Base-by-base conservation (phyloP, 1,140 invertebrate genomes). In the Venturia canescens region DNA sequence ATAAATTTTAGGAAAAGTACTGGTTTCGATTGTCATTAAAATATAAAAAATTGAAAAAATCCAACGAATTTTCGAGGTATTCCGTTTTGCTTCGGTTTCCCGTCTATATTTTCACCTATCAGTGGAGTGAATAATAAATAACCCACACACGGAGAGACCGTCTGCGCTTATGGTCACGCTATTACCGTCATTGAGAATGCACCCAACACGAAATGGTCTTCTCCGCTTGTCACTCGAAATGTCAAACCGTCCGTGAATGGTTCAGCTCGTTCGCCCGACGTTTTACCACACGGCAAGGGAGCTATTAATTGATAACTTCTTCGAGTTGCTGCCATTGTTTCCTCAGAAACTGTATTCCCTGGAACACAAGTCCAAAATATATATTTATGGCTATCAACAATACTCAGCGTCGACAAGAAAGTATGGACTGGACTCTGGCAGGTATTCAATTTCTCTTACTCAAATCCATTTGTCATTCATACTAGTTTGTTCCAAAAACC, bases 201-300 rank as follows among this genome's bases (percentile, higher is more conserved):
- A 23, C 60, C 84, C 83, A 87, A 84, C 76, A 82, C 77, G 83
- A 88, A 89, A 71, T 44, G 18, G 34, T 44, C n/a, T 71, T 71
- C 11, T 21, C 60, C 60, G 82, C 90, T 90, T 92, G 91, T 92
- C 91, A 92, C 90, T 92, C 90, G 88, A 91, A 91, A 92, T 88
- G 90, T 92, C 90, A 90, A 87, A 86, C 84, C 63, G 80, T 81
- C 87, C 84, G 80, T 38, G 44, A 53, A 21, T 23, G 13, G 38
- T 74, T 26, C 71, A 23, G 71, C 48, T 26, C 21, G 60, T 63
- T 63, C 23, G 60, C 60, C 23, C 60, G 80, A 84, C 83, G 83
- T 82, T 81, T 83, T 83, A 86, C 80, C 86, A 82, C 86, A 77
- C 78, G 83, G 84, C 83, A 13, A 11, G 13, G 27, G 85, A 84